phyloP scores from a whole-genome alignment of 2,888 invertebrate genomes.

The Listrodromus nycthemerus region DNA sequence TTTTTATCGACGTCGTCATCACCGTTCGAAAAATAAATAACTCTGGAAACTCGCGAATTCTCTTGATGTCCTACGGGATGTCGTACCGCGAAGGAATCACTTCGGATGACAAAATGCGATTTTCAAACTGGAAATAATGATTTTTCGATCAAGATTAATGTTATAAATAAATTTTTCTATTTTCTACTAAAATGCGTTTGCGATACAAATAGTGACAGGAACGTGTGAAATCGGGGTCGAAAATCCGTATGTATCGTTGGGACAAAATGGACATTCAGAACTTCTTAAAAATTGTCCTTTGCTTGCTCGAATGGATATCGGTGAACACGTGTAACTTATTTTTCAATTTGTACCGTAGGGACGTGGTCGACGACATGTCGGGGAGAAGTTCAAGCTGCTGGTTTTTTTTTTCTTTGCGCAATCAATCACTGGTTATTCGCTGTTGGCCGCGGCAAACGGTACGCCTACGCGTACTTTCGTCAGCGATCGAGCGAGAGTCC shows the following conservation, averaged over 20 bases:
- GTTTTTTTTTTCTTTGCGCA: conserved; percentile 74
- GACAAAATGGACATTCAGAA: no score
- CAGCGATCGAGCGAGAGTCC: conserved; percentile 66
- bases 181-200: no score
- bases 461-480: conserved; percentile 69
- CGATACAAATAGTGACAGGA: no score
- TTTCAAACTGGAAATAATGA: no score
- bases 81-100: no score
- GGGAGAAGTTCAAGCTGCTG: conserved; percentile 56
- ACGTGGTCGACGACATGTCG: conserved; percentile 63
- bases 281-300: no score
- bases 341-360: conserved; percentile 78
- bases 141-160: no score
- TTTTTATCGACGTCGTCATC: background rate
- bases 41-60: background rate
- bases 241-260: no score
- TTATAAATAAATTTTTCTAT: no score
- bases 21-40: background rate
- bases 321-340: conserved; percentile 79
- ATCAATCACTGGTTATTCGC: conserved; percentile 82
- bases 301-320: conserved; percentile 11
- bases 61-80: no score
- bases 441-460: conserved; percentile 61
- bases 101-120: no score
- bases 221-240: no score